Evolutionary conservation across 2,888 invertebrate species (phyloP).

Genomic region (Autographa pulchrina): DNA sequence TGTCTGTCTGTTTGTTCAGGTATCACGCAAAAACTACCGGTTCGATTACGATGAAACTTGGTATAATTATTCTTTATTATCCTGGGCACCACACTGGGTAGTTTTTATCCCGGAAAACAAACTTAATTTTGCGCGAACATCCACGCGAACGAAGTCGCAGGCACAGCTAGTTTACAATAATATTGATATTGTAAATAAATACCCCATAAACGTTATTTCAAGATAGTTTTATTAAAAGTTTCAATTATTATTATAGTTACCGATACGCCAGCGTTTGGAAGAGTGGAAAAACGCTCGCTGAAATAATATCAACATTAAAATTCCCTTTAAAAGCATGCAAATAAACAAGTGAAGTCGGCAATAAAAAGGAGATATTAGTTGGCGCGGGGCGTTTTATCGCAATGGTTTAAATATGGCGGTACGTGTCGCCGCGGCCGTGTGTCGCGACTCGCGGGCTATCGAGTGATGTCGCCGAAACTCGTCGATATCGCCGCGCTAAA

Average conservation of each 20-base stretch:
- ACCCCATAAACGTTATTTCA: neutral
- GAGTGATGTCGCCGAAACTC: slow-evolving; percentile 58
- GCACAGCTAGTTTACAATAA: slow-evolving; percentile 6
- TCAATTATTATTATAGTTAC: slow-evolving; percentile 32
- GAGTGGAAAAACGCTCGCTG: slow-evolving; percentile 26
- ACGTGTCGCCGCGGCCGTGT: slow-evolving; percentile 39
- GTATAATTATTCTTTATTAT: too few species aligned
- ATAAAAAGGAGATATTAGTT: slow-evolving; percentile 61
- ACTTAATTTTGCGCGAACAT: too few species aligned
- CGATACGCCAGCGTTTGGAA: slow-evolving; percentile 23
- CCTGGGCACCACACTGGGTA: too few species aligned
- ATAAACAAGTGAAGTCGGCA: slow-evolving; percentile 55
- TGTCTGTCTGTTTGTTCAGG: too few species aligned
- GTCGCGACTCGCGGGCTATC: slow-evolving; percentile 45
- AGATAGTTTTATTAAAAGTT: slow-evolving; percentile 44
- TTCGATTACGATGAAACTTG: too few species aligned
- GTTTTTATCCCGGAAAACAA: too few species aligned
- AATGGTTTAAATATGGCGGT: slow-evolving; percentile 36
- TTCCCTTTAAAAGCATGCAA: slow-evolving; percentile 35
- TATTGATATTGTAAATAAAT: neutral
- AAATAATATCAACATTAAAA: slow-evolving; percentile 55
- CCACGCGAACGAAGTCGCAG: too few species aligned
- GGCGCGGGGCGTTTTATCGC: slow-evolving; percentile 51
- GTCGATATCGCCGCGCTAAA: slow-evolving; percentile 67
- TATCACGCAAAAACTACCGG: too few species aligned